These are phyloP conservation scores for Pseudorectes ferrugineus DNA, from an alignment of 2,113 vertebrate species.

Conservation along the genomic window DNA sequence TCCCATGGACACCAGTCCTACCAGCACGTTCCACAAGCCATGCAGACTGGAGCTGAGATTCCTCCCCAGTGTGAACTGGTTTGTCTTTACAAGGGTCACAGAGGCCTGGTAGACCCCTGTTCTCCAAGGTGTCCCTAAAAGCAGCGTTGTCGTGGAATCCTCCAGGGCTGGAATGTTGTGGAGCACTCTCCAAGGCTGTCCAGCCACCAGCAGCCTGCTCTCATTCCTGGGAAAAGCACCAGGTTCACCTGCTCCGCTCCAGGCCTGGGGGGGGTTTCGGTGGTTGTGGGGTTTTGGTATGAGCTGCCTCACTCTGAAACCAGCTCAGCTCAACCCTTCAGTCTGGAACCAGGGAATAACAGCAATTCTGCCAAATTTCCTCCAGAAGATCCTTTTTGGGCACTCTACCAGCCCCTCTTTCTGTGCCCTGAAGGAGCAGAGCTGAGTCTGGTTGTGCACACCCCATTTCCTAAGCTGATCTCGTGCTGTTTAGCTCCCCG, in stretches of 20 bases:
- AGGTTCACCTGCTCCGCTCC: not conserved
- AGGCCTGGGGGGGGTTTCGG: not conserved
- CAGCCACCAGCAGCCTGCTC: not conserved
- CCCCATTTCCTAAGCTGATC: not conserved
- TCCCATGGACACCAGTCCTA: not conserved
- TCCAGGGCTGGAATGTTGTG: too few species aligned
- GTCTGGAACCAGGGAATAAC: not conserved
- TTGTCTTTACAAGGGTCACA: too few species aligned
- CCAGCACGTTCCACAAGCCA: not conserved
- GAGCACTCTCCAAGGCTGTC: not conserved
- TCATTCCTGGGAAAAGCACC: not conserved
- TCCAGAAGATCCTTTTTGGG: not conserved
- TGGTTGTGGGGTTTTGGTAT: not conserved
- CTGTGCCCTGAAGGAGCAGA: not conserved
- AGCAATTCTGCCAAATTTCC: not conserved
- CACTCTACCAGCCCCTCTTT: not conserved
- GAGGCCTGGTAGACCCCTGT: not conserved
- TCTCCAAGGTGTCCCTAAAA: not conserved
- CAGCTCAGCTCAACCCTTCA: not conserved
- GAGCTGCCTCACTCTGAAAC: not conserved
- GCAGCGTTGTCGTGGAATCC: rapidly evolving
- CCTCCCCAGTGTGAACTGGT: not conserved
- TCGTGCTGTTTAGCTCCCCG: not conserved
- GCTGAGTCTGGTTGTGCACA: not conserved
- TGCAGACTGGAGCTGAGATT: not conserved